Evolutionary conservation across 1,140 invertebrate genomes (phyloP), one percentile per base, ranked within the genome.

Genomic region (Drosophila novamexicana): DNA sequence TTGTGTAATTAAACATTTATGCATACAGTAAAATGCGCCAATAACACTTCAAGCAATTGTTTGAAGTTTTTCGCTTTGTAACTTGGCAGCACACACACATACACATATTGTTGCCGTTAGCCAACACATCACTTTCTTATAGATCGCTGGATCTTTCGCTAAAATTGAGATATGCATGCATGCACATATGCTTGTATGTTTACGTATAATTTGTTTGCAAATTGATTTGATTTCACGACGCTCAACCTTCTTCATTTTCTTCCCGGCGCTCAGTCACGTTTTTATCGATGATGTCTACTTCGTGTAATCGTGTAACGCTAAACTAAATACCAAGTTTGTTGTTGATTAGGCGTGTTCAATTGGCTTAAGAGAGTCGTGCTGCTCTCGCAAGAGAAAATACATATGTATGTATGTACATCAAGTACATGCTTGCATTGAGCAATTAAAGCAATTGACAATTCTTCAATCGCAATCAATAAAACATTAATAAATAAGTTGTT

Each of bases 81-180:
- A 85, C 80, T 81, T 72, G 45, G 52, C 58, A 63, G 65, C 53
- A 69, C 64, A 86, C 34, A 4, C 37, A n/a, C 12, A 4, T 10
- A n/a, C 12, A 42, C n/a, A 42, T 6, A n/a, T n/a, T 42, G 39
- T 42, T 42, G 39, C n/a, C n/a, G n/a, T 29, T 29, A 29, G 22
- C 22, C 22, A 47, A 4, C 18, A 8, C 22, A n/a, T 4, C 22
- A 3, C 49, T 50, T 2, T 50, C 12, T n/a, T 37, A 16, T 54
- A 1, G 32, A 42, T 42, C 40, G 40, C 12, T 42, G n/a, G 7
- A 7, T 14, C 6, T 14, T 14, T 42, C 9, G 40, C 5, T 6
- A 2, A 42, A 14, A 42, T 42, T 6, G 12, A 42, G 39, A 53
- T 9, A 36, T 53, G n/a, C 32, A 53, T 34, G 36, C 34, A 10